Base-by-base conservation (phyloP, 2,113 vertebrate species). In the Papio anubis region DNA sequence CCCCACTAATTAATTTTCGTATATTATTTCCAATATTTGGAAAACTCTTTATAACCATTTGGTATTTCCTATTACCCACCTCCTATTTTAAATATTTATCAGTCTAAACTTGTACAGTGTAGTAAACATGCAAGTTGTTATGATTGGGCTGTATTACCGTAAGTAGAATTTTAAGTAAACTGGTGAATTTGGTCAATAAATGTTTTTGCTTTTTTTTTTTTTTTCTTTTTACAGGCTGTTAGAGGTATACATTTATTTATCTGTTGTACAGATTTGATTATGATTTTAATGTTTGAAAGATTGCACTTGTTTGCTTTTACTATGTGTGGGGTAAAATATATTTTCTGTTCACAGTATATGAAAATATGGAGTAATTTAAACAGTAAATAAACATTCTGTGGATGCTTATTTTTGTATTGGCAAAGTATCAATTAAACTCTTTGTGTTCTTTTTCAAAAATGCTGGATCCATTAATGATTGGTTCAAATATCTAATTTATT, bases 361-460 rank as follows among this genome's bases (percentile, higher is more conserved):
- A 97, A 92, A 96, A 95, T 97, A 92, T 95, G 97, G 59, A 98
- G 43, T 98, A 98, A 98, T 97, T 98, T 98, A 98, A 98, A 95
- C 81, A 96, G 97, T 95, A 96, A 98, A 97, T 97, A 99, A 99
- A 99, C 64, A 86, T 98, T 98, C 97, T 98, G 98, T 99, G 98
- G 98, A 98, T 99, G 98, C 98, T 98, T 98, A 98, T 98, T 99
- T 99, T 99, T 99, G 97, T 98, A 99, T 98, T 96, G 97, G 97
- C 98, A 97, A 97, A 96, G 92, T 92, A 90, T 99, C 93, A 95
- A 85, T 98, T 97, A 96, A 97, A 97, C 92, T 92, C n/a, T 96
- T 76, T 30, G 88, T 96, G 82, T 96, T 83, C 23, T 50, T 92
- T 94, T 85, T 78, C 43, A 2, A 81, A 75, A 85, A 96, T 90